These are phyloP conservation scores for Stratiomys singularior DNA, from an alignment of 2,888 invertebrate species.

Conservation along the genomic window DNA sequence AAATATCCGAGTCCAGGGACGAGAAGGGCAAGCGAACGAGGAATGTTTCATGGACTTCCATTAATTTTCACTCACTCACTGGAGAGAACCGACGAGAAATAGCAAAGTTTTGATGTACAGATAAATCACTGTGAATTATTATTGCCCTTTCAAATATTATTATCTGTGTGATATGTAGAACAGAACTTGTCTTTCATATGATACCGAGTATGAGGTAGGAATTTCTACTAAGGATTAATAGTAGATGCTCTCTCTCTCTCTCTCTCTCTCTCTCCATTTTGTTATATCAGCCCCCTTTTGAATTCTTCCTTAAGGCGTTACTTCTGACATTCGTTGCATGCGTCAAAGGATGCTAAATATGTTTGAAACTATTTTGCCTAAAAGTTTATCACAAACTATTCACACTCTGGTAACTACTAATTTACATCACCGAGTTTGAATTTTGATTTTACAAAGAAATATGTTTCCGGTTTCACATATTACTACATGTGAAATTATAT, in stretches of 20 bases:
- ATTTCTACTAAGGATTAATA: neutral
- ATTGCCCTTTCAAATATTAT: slow-evolving; percentile 37
- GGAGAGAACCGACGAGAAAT: slow-evolving; percentile 1
- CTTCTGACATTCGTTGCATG: neutral
- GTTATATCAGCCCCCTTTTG: neutral
- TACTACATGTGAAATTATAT: neutral
- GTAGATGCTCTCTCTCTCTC: neutral
- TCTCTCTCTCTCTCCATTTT: neutral
- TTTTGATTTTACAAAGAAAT: neutral
- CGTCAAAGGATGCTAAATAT: slow-evolving; percentile 1
- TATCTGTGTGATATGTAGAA: neutral
- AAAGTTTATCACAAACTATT: neutral
- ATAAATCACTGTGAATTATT: slow-evolving; percentile 40
- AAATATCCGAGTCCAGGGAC: neutral
- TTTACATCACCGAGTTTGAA: slow-evolving; percentile 4
- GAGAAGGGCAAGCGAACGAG: neutral
- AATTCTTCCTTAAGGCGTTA: too few species aligned
- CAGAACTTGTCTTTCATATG: too few species aligned
- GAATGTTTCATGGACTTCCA: slow-evolving; percentile 12
- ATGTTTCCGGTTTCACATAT: neutral
- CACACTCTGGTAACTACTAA: neutral
- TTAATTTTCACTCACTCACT: slow-evolving; percentile 24
- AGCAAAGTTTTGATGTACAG: slow-evolving; percentile 18
- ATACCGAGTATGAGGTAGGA: neutral
- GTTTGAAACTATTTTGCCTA: neutral